These are phyloP conservation scores for Axea sp. DNA, from an alignment of 2,888 invertebrate species.

Conservation along the genomic window DNA sequence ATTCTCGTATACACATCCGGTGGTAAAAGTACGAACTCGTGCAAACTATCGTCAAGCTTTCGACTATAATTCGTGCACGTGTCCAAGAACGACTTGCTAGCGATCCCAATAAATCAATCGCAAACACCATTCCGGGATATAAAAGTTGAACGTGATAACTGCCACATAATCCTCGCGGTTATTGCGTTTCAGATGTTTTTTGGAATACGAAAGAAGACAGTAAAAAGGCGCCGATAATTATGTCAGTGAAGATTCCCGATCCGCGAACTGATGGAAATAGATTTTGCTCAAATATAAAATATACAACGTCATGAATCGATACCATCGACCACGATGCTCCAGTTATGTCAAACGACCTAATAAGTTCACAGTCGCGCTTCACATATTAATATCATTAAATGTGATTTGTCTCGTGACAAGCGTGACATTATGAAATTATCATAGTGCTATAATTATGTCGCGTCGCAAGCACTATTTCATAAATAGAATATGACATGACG, in stretches of 20 bases:
- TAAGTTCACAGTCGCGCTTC: conserved; percentile 28
- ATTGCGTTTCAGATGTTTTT: too few relatives aligned
- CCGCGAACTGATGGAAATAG: too few relatives aligned
- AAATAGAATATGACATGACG: conserved; percentile 39
- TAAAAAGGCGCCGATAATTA: too few relatives aligned
- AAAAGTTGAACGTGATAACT: conserved; percentile 45
- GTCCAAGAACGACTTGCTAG: conserved; percentile 25
- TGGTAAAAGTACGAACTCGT: conserved; percentile 20
- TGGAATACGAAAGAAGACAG: too few relatives aligned
- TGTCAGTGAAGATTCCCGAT: too few relatives aligned
- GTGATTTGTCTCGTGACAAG: conserved; percentile 52
- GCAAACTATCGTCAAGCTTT: conserved; percentile 22
- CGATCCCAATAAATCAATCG: conserved; percentile 49
- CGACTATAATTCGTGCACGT: conserved; percentile 46
- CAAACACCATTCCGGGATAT: conserved; percentile 20
- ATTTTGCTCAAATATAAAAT: too few relatives aligned
- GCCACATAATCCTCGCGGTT: conserved; percentile 47
- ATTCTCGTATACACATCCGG: conserved; percentile 13
- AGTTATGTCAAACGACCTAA: conserved; percentile 44
- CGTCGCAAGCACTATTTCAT: conserved; percentile 30
- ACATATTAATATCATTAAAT: conserved; percentile 53
- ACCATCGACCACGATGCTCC: conserved; percentile 27
- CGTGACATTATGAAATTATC: conserved; percentile 52
- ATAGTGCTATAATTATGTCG: conserved; percentile 38
- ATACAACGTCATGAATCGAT: too few relatives aligned